Base-by-base conservation (phyloP, 2,797 vertebrate species). In the Lates japonicus region DNA sequence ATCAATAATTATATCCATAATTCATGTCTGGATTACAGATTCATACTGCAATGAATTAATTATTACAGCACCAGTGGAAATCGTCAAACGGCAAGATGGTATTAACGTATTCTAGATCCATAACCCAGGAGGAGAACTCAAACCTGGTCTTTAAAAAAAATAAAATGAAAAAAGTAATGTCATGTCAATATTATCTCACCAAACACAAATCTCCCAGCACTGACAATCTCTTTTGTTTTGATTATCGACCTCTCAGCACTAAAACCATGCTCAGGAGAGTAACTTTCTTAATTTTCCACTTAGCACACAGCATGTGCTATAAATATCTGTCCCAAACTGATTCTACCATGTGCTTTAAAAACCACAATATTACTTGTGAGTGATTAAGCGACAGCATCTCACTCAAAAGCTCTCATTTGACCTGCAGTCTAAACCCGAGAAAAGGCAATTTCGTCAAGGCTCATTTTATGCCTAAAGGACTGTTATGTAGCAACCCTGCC, bases 1-100 rank as follows among this genome's bases (percentile, higher is more conserved):
- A 92, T 87, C 93, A 92, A 95, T 94, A 92, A 93, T 92, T 85
- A 91, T 80, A 93, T 95, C 78, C 89, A 95, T 95, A 93, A 96
- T 95, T 95, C 92, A 94, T 93, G 90, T 71, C 81, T 81, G 92
- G 92, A 94, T 95, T 95, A 93, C 87, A 94, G 82, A 87, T 93
- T 94, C 88, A 91, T 88, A 91, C 88, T 90, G 88, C 88, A 90
- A 91, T 72, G 92, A 95, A 95, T 95, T 93, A 86, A 93, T 95
- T 94, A 93, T 90, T 80, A 89, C 86, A 83, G 88, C 82, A 84
- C 87, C 41, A 84, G 83, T 76, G 78, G 89, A 92, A 94, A 93
- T n/a, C n/a, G n/a, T 93, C 91, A 95, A 93, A 94, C 58, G 83
- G 88, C 87, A 90, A 87, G 90, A 87, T 86, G 78, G 85, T 91